These are phyloP conservation scores for Papilio protenor DNA, from an alignment of 2,888 invertebrate species.

Conservation along the genomic window DNA sequence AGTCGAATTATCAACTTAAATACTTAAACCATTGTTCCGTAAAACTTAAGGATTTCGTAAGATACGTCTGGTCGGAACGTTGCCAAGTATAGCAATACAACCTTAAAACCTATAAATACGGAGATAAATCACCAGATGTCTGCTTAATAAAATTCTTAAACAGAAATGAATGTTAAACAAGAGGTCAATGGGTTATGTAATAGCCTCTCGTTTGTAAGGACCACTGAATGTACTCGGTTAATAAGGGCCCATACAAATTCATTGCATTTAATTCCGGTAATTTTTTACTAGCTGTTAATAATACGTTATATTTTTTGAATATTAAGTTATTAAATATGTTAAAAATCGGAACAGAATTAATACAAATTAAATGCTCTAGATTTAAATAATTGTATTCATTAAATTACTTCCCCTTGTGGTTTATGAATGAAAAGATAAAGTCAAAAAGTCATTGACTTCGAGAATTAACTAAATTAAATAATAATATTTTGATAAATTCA, in stretches of 20 bases:
- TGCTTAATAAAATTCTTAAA: slow-evolving; percentile 28
- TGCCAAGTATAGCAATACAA: slow-evolving; percentile 31
- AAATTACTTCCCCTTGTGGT: neutral
- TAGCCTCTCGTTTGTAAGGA: neutral
- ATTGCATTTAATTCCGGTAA: neutral
- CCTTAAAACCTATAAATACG: slow-evolving; percentile 22
- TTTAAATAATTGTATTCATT: slow-evolving; percentile 28
- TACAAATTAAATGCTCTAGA: slow-evolving; percentile 18
- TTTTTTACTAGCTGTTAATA: neutral
- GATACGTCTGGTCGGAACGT: slow-evolving; percentile 1
- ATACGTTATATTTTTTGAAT: neutral
- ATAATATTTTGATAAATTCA: slow-evolving; percentile 23
- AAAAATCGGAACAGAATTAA: neutral
- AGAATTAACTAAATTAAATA: slow-evolving; percentile 13
- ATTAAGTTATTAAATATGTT: neutral
- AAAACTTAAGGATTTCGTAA: slow-evolving; percentile 28
- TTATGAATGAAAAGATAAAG: slow-evolving; percentile 26
- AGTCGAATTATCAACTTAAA: slow-evolving; percentile 19
- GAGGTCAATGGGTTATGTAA: slow-evolving; percentile 24
- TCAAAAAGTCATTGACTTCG: slow-evolving; percentile 24
- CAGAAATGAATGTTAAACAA: slow-evolving; percentile 12
- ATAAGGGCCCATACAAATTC: neutral
- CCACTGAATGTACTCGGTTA: neutral
- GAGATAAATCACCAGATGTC: slow-evolving; percentile 32
- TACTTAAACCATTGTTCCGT: slow-evolving; percentile 38